Conservation (phyloP, 2,797 vertebrate genomes). For the Martes flavigula region DNA sequence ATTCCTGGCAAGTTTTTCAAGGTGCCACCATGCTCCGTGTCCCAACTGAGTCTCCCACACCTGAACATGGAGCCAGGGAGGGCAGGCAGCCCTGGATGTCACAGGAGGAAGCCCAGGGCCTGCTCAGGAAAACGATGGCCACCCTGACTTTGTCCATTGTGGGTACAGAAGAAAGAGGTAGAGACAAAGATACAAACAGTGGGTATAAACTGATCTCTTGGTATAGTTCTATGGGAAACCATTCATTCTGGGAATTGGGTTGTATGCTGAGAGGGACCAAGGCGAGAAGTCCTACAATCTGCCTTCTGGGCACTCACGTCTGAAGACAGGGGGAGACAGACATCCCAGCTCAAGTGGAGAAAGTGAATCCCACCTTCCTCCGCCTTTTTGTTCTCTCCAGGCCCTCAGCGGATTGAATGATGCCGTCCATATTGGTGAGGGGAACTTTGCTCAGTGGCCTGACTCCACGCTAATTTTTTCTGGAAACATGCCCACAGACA, state of each 20-base stretch:
- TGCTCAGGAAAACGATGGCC: accelerated
- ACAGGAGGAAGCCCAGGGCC: accelerated
- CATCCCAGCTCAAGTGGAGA: no score
- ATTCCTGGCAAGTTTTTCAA: no score
- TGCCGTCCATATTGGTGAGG: accelerated
- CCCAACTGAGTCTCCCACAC: accelerated
- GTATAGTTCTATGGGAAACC: accelerated
- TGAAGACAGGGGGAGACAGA: neutral
- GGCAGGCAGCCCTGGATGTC: accelerated
- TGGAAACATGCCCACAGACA: neutral
- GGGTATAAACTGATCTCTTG: accelerated
- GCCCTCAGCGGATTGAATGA: accelerated
- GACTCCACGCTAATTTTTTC: neutral
- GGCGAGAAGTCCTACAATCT: neutral
- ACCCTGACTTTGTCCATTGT: neutral
- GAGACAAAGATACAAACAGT: no score
- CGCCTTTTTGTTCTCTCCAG: neutral
- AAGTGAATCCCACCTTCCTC: neutral
- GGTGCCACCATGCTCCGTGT: accelerated
- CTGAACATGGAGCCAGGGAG: neutral
- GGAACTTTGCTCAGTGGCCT: neutral
- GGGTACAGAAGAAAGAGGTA: neutral
- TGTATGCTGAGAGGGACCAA: neutral
- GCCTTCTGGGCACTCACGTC: accelerated
- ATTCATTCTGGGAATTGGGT: no score